phyloP scores from a whole-genome alignment of 2,888 invertebrate genomes.

The Xestia c-nigrum region DNA sequence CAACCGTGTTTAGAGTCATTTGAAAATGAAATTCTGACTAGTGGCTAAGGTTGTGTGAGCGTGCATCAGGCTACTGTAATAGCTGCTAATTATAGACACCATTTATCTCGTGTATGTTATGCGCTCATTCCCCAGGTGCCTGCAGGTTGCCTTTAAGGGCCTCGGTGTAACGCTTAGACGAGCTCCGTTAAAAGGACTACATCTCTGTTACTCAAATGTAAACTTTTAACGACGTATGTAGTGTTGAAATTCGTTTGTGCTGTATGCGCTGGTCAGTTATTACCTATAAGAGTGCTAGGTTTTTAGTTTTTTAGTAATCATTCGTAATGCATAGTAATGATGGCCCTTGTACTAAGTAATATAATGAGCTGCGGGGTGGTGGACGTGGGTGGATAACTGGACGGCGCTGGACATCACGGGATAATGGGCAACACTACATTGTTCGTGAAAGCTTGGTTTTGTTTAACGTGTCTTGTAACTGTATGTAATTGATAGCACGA shows the following conservation, averaged over 20 bases:
- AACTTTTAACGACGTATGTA: background rate
- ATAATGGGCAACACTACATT: conserved; percentile 18
- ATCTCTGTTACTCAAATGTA: background rate
- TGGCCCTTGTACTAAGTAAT: background rate
- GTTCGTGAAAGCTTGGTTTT: conserved; percentile 24
- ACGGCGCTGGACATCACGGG: background rate
- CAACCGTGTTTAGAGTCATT: background rate
- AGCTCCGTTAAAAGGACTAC: background rate
- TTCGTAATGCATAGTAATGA: conserved; percentile 34
- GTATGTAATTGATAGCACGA: conserved; percentile 6
- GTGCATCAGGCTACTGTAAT: background rate
- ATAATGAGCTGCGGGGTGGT: background rate
- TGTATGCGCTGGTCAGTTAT: conserved; percentile 9
- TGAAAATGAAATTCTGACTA: background rate
- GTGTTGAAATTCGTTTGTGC: background rate
- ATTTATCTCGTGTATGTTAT: background rate
- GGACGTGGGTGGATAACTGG: background rate
- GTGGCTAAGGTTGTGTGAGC: too few species aligned
- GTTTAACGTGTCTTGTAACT: background rate
- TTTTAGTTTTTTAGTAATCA: conserved; percentile 40
- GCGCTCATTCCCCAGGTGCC: conserved; percentile 14
- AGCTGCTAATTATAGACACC: background rate
- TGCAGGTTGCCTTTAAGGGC: background rate
- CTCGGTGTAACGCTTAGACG: background rate
- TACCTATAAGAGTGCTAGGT: conserved; percentile 7